Conservation (phyloP, 2,797 vertebrate genomes). For the Mormyrops attenuatus region DNA sequence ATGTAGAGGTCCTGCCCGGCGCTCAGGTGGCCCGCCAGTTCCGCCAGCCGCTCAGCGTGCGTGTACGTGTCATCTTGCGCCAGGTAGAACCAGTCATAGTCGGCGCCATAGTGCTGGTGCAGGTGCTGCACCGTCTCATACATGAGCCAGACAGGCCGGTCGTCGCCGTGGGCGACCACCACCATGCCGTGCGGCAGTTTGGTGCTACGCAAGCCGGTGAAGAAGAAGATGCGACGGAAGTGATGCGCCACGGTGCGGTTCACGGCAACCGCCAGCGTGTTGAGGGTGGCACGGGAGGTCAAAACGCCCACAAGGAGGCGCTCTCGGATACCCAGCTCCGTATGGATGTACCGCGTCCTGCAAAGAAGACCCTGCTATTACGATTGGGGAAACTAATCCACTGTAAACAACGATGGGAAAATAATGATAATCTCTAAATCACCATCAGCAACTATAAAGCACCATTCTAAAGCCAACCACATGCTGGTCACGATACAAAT, state of each 20-base stretch:
- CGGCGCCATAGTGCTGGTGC: slow-evolving; percentile 76
- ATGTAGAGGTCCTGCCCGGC: slow-evolving; percentile 88
- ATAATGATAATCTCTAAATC: background rate
- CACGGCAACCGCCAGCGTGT: slow-evolving; percentile 83
- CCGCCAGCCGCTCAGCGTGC: slow-evolving; percentile 77
- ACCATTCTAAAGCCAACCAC: background rate
- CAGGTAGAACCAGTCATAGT: slow-evolving; percentile 95
- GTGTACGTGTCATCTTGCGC: slow-evolving; percentile 92
- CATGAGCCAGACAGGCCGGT: slow-evolving; percentile 95
- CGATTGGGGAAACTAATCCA: background rate
- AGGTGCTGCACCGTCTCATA: slow-evolving; percentile 89
- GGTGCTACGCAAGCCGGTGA: slow-evolving; percentile 79
- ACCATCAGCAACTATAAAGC: background rate
- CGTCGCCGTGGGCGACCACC: slow-evolving; percentile 83
- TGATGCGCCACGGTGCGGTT: slow-evolving; percentile 89
- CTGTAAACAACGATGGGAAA: background rate
- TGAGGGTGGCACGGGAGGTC: slow-evolving; percentile 82
- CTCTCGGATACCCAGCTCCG: slow-evolving; percentile 89
- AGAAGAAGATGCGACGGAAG: slow-evolving; percentile 86
- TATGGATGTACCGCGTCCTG: slow-evolving; percentile 96
- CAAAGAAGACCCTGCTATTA: background rate
- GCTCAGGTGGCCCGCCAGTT: slow-evolving; percentile 82
- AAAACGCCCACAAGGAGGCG: slow-evolving; percentile 84
- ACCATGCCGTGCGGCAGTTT: slow-evolving; percentile 86
- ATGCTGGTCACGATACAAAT: background rate